These are phyloP conservation scores for Actinia tenebrosa DNA, from an alignment of 64 coral and sea anemone genomes.

Conservation along the genomic window DNA sequence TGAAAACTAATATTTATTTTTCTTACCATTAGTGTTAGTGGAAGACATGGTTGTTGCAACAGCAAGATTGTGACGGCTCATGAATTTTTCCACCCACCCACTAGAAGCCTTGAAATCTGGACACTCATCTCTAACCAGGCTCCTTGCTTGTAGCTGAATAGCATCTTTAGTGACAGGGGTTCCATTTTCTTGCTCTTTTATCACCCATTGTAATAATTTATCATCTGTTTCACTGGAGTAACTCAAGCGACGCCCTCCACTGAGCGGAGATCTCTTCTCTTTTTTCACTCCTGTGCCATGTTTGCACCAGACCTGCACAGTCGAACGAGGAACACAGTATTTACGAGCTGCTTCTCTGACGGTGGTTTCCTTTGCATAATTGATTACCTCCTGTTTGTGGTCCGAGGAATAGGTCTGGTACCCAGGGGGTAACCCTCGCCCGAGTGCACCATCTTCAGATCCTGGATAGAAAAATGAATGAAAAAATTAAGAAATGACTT, in stretches of 20 bases:
- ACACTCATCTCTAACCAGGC: slow-evolving; percentile 79
- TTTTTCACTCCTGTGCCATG: slow-evolving; percentile 57
- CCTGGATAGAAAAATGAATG: background rate
- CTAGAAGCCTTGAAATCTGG: slow-evolving; percentile 97
- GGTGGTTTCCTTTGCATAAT: slow-evolving; percentile 88
- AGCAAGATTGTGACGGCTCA: slow-evolving; percentile 79
- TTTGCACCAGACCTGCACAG: slow-evolving; percentile 88
- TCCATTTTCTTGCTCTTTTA: slow-evolving; percentile 79
- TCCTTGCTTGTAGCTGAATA: slow-evolving; percentile 74
- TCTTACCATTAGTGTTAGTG: background rate
- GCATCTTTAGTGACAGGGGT: slow-evolving; percentile 96
- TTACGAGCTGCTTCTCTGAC: slow-evolving; percentile 82
- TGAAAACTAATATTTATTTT: too few relatives aligned
- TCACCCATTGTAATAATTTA: slow-evolving; percentile 87
- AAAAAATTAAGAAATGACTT: background rate
- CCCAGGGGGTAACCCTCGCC: slow-evolving; percentile 59
- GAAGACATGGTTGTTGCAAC: slow-evolving; percentile 89
- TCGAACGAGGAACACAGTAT: slow-evolving; percentile 84
- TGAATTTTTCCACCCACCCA: slow-evolving; percentile 99
- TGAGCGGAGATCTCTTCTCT: slow-evolving; percentile 62
- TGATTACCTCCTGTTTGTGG: slow-evolving; percentile 88
- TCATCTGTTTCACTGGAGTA: slow-evolving; percentile 97
- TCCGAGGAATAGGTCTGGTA: slow-evolving; percentile 79
- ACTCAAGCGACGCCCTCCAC: slow-evolving; percentile 85
- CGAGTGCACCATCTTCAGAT: slow-evolving; percentile 54